A percentile compares a stretch with the other conserved stretches of the same genome.
phyloP scores from a whole-genome alignment of 2,113 vertebrate genomes.

The Todiramphus chloris region DNA sequence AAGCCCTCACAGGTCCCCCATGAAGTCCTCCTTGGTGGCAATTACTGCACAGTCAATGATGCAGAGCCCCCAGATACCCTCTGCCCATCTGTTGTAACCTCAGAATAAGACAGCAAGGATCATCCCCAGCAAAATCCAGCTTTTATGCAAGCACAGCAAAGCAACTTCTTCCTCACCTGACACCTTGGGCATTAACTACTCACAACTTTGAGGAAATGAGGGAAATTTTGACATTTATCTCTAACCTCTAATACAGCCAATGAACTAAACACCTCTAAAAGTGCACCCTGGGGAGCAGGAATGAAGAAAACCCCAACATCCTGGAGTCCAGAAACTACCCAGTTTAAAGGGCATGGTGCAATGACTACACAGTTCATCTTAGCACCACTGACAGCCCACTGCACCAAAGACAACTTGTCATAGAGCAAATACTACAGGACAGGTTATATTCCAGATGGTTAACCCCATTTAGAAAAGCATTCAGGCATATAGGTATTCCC shows the following conservation, averaged over 20 bases:
- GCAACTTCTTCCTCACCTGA: neutral
- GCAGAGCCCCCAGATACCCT: neutral
- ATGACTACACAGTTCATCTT: neutral
- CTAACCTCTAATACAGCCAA: neutral
- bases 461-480: neutral
- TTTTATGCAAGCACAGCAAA: neutral
- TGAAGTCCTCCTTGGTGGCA: neutral
- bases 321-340: neutral
- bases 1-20: neutral
- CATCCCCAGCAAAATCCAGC: neutral
- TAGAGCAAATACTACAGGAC: neutral
- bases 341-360: neutral
- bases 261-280: neutral
- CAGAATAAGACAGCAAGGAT: neutral
- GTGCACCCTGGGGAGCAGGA: neutral
- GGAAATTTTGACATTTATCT: neutral
- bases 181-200: neutral
- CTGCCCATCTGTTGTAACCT: neutral
- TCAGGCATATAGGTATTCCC: neutral
- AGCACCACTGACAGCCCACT: neutral
- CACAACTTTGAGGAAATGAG: neutral
- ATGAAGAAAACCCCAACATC: neutral
- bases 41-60: neutral
- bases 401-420: neutral
- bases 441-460: neutral